Percentiles rank a stretch among this genome's conserved stretches.
Evolutionary conservation across 2,797 vertebrate species (phyloP).

Genomic region (Sus cebifrons): DNA sequence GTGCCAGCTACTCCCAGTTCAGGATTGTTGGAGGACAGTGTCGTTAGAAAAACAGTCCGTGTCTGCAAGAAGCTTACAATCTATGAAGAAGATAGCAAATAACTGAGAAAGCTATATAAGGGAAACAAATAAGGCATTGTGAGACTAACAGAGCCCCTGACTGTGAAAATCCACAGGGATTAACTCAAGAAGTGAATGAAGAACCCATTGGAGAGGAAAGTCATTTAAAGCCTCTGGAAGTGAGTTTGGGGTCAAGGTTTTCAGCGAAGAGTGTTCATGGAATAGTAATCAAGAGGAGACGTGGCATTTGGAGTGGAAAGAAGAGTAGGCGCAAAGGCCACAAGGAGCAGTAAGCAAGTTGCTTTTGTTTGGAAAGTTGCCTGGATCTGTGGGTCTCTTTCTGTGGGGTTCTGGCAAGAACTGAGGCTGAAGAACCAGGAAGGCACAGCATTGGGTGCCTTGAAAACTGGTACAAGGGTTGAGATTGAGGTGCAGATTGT

Average conservation of each 20-base stretch:
- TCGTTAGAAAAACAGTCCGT: background rate
- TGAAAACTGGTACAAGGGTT: background rate
- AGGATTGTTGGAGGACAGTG: background rate
- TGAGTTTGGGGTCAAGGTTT: background rate
- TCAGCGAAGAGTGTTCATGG: background rate
- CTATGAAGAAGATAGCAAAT: background rate
- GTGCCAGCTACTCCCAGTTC: background rate
- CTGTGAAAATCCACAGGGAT: background rate
- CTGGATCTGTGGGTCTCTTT: background rate
- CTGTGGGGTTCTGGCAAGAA: background rate
- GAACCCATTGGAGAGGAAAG: background rate
- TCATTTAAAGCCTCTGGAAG: background rate
- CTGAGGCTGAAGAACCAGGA: background rate
- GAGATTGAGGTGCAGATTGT: background rate
- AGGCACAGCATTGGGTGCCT: background rate
- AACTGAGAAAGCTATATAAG: background rate
- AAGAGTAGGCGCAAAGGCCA: background rate
- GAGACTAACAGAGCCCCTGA: background rate
- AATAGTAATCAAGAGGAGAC: background rate
- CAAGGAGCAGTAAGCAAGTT: background rate
- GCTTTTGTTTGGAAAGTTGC: background rate
- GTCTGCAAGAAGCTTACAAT: background rate
- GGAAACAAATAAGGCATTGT: background rate
- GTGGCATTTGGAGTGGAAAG: background rate
- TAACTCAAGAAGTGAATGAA: too few species aligned